A percentile compares a stretch with the other conserved stretches of the same genome.
These are phyloP conservation scores for Cephus pygmeus DNA, from an alignment of 2,888 invertebrate species.

Conservation along the genomic window DNA sequence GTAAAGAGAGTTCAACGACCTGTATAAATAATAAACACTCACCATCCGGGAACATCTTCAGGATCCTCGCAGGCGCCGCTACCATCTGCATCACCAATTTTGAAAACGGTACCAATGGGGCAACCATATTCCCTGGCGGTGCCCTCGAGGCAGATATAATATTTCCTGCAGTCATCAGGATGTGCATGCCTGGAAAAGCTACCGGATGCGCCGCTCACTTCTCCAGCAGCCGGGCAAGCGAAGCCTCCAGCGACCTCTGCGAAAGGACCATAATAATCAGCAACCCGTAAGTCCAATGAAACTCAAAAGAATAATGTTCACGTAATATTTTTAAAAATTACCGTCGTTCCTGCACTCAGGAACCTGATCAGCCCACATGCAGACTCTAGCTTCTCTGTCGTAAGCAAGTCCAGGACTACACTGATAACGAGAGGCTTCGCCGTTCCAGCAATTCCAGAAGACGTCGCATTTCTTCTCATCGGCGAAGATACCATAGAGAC, in stretches of 20 bases:
- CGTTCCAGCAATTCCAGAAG: conserved; percentile 98
- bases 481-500: conserved; percentile 92
- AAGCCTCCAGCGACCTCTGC: conserved; percentile 93
- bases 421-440: conserved; percentile 92
- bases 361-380: conserved; percentile 97
- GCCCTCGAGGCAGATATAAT: conserved; percentile 93
- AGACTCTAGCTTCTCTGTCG: conserved; percentile 91
- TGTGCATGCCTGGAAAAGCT: conserved; percentile 96
- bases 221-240: conserved; percentile 84
- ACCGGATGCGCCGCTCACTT: conserved; percentile 80
- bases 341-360: conserved; percentile 92
- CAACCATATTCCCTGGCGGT: conserved; percentile 94
- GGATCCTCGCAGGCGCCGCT: conserved; percentile 95
- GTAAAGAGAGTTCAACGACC: neutral
- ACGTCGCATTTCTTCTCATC: conserved; percentile 90
- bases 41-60: conserved; percentile 96
- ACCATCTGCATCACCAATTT: conserved; percentile 90
- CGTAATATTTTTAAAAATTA: conserved; percentile 55
- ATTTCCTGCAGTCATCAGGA: conserved; percentile 94
- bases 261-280: conserved; percentile 34
- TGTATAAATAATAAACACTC: conserved; percentile 67
- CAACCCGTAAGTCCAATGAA: neutral
- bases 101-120: conserved; percentile 95
- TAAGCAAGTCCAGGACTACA: conserved; percentile 95
- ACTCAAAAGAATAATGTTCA: neutral